Evolutionary conservation across 2,888 invertebrate genomes (phyloP), one percentile per base, ranked within the genome.

Genomic region (Peribatodes rhomboidaria): DNA sequence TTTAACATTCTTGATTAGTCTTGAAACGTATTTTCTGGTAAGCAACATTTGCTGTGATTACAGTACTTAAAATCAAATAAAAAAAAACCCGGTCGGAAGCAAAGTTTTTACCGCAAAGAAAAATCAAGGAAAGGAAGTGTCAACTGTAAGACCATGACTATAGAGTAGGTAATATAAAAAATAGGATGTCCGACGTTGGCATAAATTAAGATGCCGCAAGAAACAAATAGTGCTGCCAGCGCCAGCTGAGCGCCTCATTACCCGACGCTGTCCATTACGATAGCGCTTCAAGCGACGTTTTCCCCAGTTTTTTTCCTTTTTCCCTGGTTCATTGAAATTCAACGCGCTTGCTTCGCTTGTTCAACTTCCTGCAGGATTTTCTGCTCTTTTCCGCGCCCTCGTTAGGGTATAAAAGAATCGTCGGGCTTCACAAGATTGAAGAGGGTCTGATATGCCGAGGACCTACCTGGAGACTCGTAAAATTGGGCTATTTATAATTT

Each of bases 371-470:
- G 49, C 60, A 66, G 69, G 73, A 75, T 80, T 83, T 81, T 76
- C 81, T 79, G 76, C 77, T 68, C 67, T 75, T 78, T 79, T 63
- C 46, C 41, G 31, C 18, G 27, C 52, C 59, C 64, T 64, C 54
- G 64, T 59, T 64, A 64, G 46, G 22, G 46, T 59, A 66, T 61
- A 62, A 68, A 71, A 67, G 72, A 69, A 72, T 68, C 67, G 68
- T 20, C 49, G 68, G 83, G 81, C 70, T 83, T 83, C 80, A 74
- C 52, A 77, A 77, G 77, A 84, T 82, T 82, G 73, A 57, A 57
- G 52, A 62, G 62, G 67, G 57, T 58, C 56, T 35, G 50, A 22
- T 52, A 37, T 33, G 37, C 27, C 11, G 10, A 18, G 44, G 18
- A 10, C 20, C n/a, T 52, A 44, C 27, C 56, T 63, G 27, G n/a